phyloP scores from a whole-genome alignment of 2,888 invertebrate genomes.

The Oscheius onirici region DNA sequence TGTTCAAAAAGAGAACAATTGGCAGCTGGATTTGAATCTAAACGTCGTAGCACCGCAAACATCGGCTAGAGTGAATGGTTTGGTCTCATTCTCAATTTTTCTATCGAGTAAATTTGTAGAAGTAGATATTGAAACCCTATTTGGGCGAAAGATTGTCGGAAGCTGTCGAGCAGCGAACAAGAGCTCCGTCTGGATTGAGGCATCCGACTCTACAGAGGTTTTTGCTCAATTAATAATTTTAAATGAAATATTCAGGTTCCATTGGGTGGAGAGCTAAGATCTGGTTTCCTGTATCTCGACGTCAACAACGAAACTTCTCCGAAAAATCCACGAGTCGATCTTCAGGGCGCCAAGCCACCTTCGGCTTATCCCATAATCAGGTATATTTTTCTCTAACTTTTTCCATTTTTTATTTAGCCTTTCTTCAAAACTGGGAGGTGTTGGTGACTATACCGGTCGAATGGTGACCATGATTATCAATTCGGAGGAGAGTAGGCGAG shows the following conservation, averaged over 20 bases:
- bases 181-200: constrained; percentile 29
- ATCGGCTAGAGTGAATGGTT: not conserved
- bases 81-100: not conserved
- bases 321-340: constrained; percentile 7
- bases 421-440: constrained; percentile 45
- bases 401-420: constrained; percentile 2
- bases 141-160: constrained; percentile 41
- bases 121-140: constrained; percentile 38
- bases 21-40: constrained; percentile 9
- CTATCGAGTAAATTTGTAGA: constrained; percentile 6
- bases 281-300: not conserved
- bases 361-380: not conserved
- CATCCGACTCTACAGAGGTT: not conserved
- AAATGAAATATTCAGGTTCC: not conserved
- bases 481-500: constrained; percentile 37
- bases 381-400: not conserved
- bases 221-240: not conserved
- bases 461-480: constrained; percentile 37
- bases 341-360: not conserved
- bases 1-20: not conserved
- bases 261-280: too few relatives aligned
- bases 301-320: not conserved
- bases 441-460: constrained; percentile 40
- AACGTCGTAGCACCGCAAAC: not conserved
- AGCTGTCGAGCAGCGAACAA: constrained; percentile 36